These are phyloP conservation scores for Phymatocera aterrima DNA, from an alignment of 2,888 invertebrate genomes.

Conservation along the genomic window DNA sequence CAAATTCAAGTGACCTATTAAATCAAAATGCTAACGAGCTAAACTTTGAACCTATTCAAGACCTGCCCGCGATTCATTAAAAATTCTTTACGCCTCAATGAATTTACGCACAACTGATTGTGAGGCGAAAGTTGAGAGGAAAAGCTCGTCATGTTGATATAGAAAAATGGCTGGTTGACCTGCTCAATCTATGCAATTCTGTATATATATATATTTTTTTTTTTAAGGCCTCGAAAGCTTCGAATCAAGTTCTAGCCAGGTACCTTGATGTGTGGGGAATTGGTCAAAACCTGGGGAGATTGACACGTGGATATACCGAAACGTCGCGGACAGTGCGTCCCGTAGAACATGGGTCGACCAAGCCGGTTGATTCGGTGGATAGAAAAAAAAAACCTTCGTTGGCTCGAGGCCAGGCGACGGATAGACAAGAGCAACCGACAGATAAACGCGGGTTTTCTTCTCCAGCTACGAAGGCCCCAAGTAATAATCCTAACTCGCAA, in stretches of 20 bases:
- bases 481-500: slow-evolving; percentile 72
- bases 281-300: background rate
- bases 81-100: background rate
- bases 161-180: background rate
- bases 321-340: slow-evolving; percentile 58
- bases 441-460: slow-evolving; percentile 47
- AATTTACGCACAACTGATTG: background rate
- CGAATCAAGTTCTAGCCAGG: background rate
- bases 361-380: slow-evolving; percentile 28
- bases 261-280: background rate
- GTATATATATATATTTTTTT: too few relatives aligned
- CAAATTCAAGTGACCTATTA: slow-evolving; percentile 33
- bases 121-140: background rate
- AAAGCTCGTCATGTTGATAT: background rate
- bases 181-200: background rate
- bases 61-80: background rate
- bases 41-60: background rate
- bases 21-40: background rate
- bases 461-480: slow-evolving; percentile 49
- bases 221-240: too few relatives aligned
- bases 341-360: slow-evolving; percentile 56
- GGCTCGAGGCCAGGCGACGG: slow-evolving; percentile 64
- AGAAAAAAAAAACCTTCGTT: slow-evolving; percentile 55
- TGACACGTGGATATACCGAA: background rate
- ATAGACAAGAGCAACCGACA: slow-evolving; percentile 26